Evolutionary conservation across 2,797 vertebrate species (phyloP), one percentile per base, ranked within the genome.

Genomic region (Peromyscus eremicus): DNA sequence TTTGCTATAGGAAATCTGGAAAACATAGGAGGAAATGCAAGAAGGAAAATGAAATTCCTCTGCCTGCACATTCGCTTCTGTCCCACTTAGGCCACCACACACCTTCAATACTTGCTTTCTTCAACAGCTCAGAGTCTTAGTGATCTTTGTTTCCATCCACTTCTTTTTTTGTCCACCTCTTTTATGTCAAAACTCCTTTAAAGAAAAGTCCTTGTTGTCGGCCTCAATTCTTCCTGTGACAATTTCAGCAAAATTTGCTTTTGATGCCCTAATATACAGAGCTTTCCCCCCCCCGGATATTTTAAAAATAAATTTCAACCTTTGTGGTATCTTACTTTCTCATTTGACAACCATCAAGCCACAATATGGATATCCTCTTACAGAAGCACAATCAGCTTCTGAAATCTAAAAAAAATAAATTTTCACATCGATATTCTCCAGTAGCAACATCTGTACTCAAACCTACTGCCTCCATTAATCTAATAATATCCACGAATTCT

Each of bases 221-320:
- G 25, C 34, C 52, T n/a, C 2, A 34, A 68, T 76, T 73, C 13
- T 64, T 70, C 88, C 43, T n/a, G 60, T 71, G 52, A 11, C 27
- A 66, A 29, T 87, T 76, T 76, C 64, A 64, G 10, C 2, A 55
- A 66, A 23, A 92, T 57, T 92, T 86, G 3, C 37, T 90, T 91
- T 80, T 68, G 34, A 34, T 37, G 3, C 70, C 5, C 4, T 6
- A 71, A 11, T 57, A 23, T 3, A 55, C 29, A 3, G 40, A 32
- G 16, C 17, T 66, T 25, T 52, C 76, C 34, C 1, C 16, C 29
- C 2, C 34, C 29, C 32, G 5, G 83, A n/a, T 77, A 66, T 88
- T 94, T 80, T 57, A 68, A 73, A 87, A 57, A 1, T 40, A 68
- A 79, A 40, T 91, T 64, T 5, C 32, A 92, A 8, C 49, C 21